Base-by-base conservation (phyloP, 2,888 invertebrate genomes). In the Drosophila cognata region DNA sequence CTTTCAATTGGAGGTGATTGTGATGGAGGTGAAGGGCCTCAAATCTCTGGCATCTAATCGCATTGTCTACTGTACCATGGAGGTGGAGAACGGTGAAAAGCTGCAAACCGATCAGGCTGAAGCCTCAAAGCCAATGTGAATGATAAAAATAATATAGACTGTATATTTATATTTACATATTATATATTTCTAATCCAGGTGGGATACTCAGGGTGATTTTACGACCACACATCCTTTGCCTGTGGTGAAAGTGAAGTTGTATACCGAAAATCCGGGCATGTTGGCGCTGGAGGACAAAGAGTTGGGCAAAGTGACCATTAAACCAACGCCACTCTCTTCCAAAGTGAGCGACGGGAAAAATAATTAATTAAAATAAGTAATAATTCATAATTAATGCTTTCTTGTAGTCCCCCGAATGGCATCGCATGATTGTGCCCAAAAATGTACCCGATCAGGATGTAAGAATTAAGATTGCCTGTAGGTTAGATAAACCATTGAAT, bases 121-220 rank as follows among this genome's bases (percentile, higher is more conserved):
- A 94, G 99, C 99, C 31, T 98, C 99, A 4, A 99, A 99, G 93
- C 99, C 99, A 60, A 98, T 98, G 98, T 96, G 93, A 95, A 95
- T 50, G 11, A 28, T 21, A 35, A 21, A 56, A 18, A 18, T 8
- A 21, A 2, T 25, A 16, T 16, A 16, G 25, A 46, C 16, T 16
- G 16, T 25, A 13, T 13, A 46, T 46, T 25, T 46, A 25, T 16
- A 41, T n/a, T 18, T 4, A 41, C 10, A 46, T 21, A 25, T 46
- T 46, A 25, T 16, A 8, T 25, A 25, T 46, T 46, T 2, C 4
- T 25, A 8, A 31, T 18, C 7, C 13, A 98, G 98, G 96, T 99
- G 99, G 99, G 99, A 99, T 92, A 99, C 99, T 0, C 99, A 99
- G 94, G 99, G 99, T 63, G 99, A 99, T 94, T 99, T 99, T 94